These are phyloP conservation scores for Xyrauchen texanus DNA, from an alignment of 2,113 vertebrate species.

Conservation along the genomic window DNA sequence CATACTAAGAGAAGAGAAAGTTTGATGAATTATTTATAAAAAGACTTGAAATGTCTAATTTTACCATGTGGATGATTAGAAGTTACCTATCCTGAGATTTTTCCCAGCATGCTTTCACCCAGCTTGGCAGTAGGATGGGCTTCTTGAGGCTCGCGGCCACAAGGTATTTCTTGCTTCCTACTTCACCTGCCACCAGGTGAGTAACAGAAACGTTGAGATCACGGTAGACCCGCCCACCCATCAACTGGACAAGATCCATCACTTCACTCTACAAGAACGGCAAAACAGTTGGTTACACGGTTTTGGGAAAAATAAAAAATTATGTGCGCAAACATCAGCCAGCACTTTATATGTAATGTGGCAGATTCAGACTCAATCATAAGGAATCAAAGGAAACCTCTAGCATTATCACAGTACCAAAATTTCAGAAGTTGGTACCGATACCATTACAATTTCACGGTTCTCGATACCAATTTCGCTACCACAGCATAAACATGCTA, in stretches of 20 bases:
- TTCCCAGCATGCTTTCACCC: slow-evolving; percentile 90
- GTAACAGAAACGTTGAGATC: slow-evolving; percentile 91
- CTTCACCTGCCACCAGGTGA: slow-evolving; percentile 94
- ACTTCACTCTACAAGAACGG: slow-evolving; percentile 80
- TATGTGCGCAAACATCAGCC: too few relatives aligned
- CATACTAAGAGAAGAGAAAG: slow-evolving; percentile 69
- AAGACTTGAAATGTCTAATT: background rate
- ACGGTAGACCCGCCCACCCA: slow-evolving; percentile 89
- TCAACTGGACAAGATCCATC: slow-evolving; percentile 89
- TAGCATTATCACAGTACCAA: too few relatives aligned
- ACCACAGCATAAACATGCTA: too few relatives aligned
- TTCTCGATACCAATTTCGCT: too few relatives aligned
- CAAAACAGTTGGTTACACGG: slow-evolving; percentile 10
- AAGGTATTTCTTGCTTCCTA: slow-evolving; percentile 97
- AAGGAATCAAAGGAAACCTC: too few relatives aligned
- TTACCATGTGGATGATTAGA: background rate
- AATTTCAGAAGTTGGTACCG: too few relatives aligned
- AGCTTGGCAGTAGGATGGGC: slow-evolving; percentile 88
- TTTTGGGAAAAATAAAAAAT: too few relatives aligned
- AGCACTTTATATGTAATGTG: too few relatives aligned
- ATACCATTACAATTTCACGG: too few relatives aligned
- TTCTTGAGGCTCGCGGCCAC: slow-evolving; percentile 92
- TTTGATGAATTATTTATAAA: background rate
- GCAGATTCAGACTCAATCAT: too few relatives aligned
- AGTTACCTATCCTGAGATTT: slow-evolving; percentile 88